A percentile compares a stretch with the other conserved stretches of the same genome.
phyloP scores from a whole-genome alignment of 2,888 invertebrate genomes.

The Chironomus tentans region DNA sequence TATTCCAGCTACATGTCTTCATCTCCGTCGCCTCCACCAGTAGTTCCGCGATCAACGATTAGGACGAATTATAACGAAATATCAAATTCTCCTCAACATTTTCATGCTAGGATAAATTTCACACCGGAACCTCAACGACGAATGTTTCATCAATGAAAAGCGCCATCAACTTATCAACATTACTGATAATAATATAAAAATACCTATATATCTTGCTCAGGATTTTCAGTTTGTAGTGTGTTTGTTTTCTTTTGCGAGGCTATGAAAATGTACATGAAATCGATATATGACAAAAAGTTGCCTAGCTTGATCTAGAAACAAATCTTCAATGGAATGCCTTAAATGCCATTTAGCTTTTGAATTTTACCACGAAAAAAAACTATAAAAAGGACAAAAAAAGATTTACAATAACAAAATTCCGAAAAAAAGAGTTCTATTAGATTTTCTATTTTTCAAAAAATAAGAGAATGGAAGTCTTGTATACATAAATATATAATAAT shows the following conservation, averaged over 20 bases:
- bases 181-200: not conserved
- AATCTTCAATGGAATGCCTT: not conserved
- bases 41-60: conserved; percentile 44
- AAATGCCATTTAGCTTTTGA: not conserved
- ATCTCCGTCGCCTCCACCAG: conserved; percentile 41
- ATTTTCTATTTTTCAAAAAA: too few species aligned
- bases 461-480: not conserved
- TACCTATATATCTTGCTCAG: not conserved
- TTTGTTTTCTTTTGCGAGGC: not conserved
- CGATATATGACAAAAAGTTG: not conserved
- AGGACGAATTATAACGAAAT: conserved; percentile 51
- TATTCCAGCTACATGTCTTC: conserved; percentile 44
- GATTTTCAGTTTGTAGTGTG: not conserved
- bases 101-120: conserved; percentile 52
- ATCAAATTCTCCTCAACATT: conserved; percentile 59
- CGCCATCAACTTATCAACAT: not conserved
- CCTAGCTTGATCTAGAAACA: not conserved
- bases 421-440: too few species aligned
- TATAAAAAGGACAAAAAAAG: not conserved
- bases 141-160: conserved; percentile 37
- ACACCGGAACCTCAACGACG: conserved; percentile 51
- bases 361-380: not conserved
- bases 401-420: not conserved
- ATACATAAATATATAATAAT: not conserved
- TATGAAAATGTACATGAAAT: not conserved